Conservation (phyloP, 2,797 vertebrate genomes). For the Poeciliopsis presidionis region DNA sequence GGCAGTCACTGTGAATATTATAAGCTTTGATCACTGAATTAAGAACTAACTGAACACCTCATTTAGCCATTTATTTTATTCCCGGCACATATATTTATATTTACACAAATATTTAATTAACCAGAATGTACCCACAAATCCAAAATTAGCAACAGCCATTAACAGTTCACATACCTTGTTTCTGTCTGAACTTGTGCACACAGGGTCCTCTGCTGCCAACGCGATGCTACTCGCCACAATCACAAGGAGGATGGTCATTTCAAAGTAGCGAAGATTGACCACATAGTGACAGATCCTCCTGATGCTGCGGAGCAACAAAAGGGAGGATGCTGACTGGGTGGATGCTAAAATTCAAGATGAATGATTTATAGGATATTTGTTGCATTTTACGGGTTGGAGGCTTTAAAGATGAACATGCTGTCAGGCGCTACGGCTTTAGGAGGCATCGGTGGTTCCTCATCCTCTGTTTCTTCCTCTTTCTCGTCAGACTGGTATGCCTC, state of each 20-base stretch:
- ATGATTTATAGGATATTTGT: neutral
- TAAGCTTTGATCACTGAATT: no score
- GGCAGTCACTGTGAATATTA: neutral
- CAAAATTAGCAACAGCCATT: neutral
- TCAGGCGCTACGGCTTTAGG: conserved; percentile 89
- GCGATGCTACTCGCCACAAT: conserved; percentile 98
- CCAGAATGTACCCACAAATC: neutral
- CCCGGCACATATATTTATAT: neutral
- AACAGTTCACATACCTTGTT: conserved; percentile 87
- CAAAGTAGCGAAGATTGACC: conserved; percentile 96
- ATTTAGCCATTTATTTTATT: neutral
- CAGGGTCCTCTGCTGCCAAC: conserved; percentile 94
- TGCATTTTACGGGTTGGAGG: conserved; percentile 93
- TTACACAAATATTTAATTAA: neutral
- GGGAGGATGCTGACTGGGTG: neutral
- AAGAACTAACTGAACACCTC: neutral
- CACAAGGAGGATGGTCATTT: conserved; percentile 98
- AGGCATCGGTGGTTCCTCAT: conserved; percentile 80
- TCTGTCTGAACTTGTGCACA: conserved; percentile 93
- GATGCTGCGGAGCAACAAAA: conserved; percentile 77
- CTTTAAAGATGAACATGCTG: conserved; percentile 99
- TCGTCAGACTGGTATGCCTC: conserved; percentile 86
- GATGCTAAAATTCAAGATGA: neutral
- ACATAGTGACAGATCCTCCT: conserved; percentile 95
- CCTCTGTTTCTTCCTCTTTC: conserved; percentile 70